Base-by-base conservation (phyloP, 2,888 invertebrate species). In the Pimpla rufipes region DNA sequence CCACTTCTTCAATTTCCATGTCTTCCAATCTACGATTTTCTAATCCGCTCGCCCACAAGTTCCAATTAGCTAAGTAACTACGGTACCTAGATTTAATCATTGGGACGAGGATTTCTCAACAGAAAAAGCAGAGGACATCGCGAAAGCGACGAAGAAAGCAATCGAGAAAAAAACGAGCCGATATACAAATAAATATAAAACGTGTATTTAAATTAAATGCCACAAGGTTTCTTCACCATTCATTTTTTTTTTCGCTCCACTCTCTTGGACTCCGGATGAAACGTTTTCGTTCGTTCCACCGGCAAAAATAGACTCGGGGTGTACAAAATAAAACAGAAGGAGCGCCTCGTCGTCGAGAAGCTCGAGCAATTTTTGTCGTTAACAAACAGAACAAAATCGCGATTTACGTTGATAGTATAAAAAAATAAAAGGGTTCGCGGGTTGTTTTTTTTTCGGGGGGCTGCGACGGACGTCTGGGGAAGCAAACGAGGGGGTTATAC, bases 101-200 rank as follows among this genome's bases (percentile, higher is more conserved):
- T 18, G 64, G 35, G 59, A 59, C 29, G 16, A 73, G 59, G 73
- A 68, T 37, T 45, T 45, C 7, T 62, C n/a, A 35, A 29, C 21
- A 21, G 18, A 18, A 47, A 21, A 57, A 18, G n/a, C n/a, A n/a
- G n/a, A n/a, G 50, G 57, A 50, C 11, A 78, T 76, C 80, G 82
- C 66, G 59, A 50, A 80, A 50, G 50, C 37, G 81, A 74, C 71
- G 11, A 13, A 71, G 45, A 62, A 75, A 62, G 52, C 16, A 55
- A 37, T 52, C 29, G 35, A 79, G 78, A 76, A 80, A 86, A 81
- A 73, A 79, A 88, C 79, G 74, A 83, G 87, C 86, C 81, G 73
- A 88, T 83, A 88, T 89, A 89, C 85, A 90, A 90, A 90, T 90
- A 90, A 90, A 90, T 90, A 90, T 89, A 90, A 90, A 90, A 90